Percentiles rank a stretch among this genome's conserved stretches.
Conservation (phyloP, 2,888 invertebrate species). For the Melanophora roralis region DNA sequence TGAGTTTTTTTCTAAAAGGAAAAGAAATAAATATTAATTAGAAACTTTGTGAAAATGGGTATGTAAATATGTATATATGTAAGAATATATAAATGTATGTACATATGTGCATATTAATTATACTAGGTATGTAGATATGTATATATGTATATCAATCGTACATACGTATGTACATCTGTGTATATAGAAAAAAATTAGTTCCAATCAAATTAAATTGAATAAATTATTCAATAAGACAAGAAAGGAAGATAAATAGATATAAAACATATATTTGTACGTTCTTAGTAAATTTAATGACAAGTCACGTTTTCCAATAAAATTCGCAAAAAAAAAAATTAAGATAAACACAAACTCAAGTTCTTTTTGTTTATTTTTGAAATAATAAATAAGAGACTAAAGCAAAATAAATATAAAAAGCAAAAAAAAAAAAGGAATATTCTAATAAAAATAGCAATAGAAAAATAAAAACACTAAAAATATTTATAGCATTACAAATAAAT, state of each 20-base stretch:
- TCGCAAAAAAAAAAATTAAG: background rate
- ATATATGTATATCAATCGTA: too few relatives aligned
- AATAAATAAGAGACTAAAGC: background rate
- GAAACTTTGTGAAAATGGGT: background rate
- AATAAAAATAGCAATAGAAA: background rate
- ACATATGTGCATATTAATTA: too few relatives aligned
- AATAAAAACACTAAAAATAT: background rate
- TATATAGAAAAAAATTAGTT: background rate
- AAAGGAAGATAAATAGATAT: background rate
- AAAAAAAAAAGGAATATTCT: constrained; percentile 9
- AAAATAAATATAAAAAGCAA: constrained; percentile 2
- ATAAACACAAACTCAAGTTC: constrained; percentile 7
- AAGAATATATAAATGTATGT: too few relatives aligned
- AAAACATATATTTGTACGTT: background rate
- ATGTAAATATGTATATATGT: too few relatives aligned
- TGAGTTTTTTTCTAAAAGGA: constrained; percentile 17
- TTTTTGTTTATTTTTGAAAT: background rate
- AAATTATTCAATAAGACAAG: constrained; percentile 15
- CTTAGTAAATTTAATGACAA: constrained; percentile 25
- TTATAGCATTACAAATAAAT: constrained; percentile 38
- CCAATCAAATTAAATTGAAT: background rate
- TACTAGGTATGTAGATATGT: too few relatives aligned
- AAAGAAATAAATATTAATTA: background rate
- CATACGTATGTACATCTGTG: too few relatives aligned
- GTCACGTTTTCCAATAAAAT: constrained; percentile 42